Conservation (phyloP, 2,113 vertebrate species). For the Melanerpes formicivorus region DNA sequence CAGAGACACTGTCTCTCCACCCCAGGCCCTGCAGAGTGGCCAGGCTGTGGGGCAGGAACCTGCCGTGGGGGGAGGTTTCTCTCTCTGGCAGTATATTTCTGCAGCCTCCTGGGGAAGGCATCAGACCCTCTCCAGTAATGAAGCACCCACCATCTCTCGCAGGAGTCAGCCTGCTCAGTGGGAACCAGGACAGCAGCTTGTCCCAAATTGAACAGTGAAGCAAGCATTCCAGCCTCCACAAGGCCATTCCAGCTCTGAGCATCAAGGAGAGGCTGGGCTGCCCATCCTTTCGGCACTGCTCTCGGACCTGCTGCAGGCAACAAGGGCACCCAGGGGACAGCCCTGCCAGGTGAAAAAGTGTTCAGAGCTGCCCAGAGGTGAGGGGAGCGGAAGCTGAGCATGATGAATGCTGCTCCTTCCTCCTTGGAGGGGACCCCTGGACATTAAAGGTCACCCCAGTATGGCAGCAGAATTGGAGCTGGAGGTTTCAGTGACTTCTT, state of each 20-base stretch:
- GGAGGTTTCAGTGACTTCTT: neutral
- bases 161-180: slow-evolving; percentile 15
- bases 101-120: neutral
- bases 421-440: neutral
- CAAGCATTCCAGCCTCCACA: neutral
- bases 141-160: neutral
- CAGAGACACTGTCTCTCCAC: slow-evolving; percentile 17
- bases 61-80: neutral
- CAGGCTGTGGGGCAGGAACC: slow-evolving; percentile 43
- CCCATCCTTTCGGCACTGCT: neutral
- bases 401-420: neutral
- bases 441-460: neutral
- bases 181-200: neutral
- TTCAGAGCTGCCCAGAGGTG: neutral
- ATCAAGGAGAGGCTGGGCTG: neutral
- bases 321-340: neutral
- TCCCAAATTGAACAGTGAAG: neutral
- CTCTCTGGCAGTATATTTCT: neutral
- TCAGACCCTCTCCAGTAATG: neutral
- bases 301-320: neutral
- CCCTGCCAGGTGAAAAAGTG: neutral
- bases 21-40: neutral
- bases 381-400: neutral
- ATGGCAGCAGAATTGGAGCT: neutral
- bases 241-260: neutral